phyloP scores from a whole-genome alignment of 2,797 vertebrate species.

The Crenuchus spilurus region DNA sequence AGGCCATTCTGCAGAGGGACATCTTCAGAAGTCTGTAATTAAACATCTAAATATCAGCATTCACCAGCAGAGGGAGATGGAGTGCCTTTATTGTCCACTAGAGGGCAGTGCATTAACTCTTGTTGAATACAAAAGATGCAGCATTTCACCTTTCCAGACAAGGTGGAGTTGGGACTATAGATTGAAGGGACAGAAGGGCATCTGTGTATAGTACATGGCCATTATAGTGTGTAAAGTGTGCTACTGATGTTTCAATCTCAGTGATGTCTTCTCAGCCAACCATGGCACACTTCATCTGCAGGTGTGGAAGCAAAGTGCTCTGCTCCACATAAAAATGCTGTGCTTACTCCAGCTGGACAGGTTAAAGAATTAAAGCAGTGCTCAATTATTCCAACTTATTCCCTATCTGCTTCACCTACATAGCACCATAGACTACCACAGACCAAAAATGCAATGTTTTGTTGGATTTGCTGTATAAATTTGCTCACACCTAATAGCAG shows the following conservation, averaged over 20 bases:
- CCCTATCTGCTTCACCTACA: background rate
- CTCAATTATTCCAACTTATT: background rate
- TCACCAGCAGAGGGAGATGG: conserved; percentile 61
- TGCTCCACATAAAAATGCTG: background rate
- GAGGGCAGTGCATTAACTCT: conserved; percentile 44
- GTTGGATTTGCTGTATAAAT: too few relatives aligned
- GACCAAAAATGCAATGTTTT: background rate
- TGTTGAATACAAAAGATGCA: background rate
- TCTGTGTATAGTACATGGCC: background rate
- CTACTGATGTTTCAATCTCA: too few relatives aligned
- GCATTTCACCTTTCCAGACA: conserved; percentile 5
- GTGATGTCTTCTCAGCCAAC: too few relatives aligned
- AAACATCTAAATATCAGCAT: conserved; percentile 50
- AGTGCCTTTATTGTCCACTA: conserved; percentile 36
- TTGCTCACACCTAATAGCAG: too few relatives aligned
- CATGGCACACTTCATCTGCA: too few relatives aligned
- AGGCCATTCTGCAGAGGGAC: background rate
- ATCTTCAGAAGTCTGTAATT: background rate
- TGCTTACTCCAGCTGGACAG: background rate
- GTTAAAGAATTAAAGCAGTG: background rate
- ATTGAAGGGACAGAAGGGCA: background rate
- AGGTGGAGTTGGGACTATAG: conserved; percentile 23
- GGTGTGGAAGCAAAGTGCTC: background rate
- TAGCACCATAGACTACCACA: background rate
- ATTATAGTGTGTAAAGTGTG: too few relatives aligned